Percentiles rank a stretch among this genome's conserved stretches.
phyloP scores from a whole-genome alignment of 2,888 invertebrate genomes.

The Girardia tigrina region DNA sequence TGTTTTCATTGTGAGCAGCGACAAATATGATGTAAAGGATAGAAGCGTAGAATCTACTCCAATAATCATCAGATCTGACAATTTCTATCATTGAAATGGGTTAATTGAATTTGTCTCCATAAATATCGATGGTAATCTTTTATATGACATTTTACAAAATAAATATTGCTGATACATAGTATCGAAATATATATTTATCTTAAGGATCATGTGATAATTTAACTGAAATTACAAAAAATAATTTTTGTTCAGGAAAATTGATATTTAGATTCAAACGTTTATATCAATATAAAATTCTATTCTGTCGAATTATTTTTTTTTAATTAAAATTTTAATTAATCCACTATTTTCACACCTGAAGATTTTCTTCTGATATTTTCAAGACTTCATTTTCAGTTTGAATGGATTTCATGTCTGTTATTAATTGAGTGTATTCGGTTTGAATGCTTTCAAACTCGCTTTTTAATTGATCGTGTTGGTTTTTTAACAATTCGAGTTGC shows the following conservation, averaged over 20 bases:
- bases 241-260: background rate
- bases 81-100: too few species aligned
- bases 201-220: too few species aligned
- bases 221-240: background rate
- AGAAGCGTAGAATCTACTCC: too few species aligned
- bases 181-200: too few species aligned
- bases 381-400: background rate
- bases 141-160: too few species aligned
- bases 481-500: background rate
- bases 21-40: too few species aligned
- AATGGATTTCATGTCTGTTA: background rate
- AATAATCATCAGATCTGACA: too few species aligned
- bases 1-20: too few species aligned
- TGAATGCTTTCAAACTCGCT: background rate
- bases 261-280: background rate
- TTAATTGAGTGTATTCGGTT: background rate
- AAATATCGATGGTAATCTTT: too few species aligned
- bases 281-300: background rate
- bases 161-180: too few species aligned
- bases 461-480: background rate
- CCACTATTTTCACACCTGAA: background rate
- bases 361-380: background rate
- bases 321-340: background rate
- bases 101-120: too few species aligned
- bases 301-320: background rate